Evolutionary conservation across 2,888 invertebrate species (phyloP).

Genomic region (Plebejus anna): DNA sequence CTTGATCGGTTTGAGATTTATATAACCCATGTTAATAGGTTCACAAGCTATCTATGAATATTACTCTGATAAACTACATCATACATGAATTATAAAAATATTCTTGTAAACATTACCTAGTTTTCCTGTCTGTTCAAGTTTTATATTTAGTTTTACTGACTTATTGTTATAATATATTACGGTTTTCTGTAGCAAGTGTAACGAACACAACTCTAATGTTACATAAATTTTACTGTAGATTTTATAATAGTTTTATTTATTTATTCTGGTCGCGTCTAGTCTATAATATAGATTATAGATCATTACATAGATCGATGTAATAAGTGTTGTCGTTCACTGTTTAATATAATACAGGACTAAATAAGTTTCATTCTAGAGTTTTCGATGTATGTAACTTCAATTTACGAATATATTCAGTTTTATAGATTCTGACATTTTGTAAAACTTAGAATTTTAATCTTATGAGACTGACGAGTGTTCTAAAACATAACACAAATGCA

Average conservation of each 20-base stretch:
- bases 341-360: conserved; percentile 51
- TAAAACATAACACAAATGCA: conserved; percentile 57
- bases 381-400: conserved; percentile 13
- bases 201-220: neutral
- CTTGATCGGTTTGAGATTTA: no score
- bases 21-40: no score
- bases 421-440: conserved; percentile 39
- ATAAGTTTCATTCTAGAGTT: conserved; percentile 31
- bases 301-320: conserved; percentile 48
- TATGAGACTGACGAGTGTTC: conserved; percentile 79
- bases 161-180: neutral
- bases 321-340: conserved; percentile 68
- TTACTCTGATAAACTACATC: no score
- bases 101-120: conserved; percentile 2
- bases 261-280: conserved; percentile 15
- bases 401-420: conserved; percentile 18
- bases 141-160: neutral
- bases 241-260: conserved; percentile 7
- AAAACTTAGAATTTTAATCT: conserved; percentile 65
- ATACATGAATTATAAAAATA: neutral
- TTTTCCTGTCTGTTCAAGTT: neutral
- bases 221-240: conserved; percentile 16
- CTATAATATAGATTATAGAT: conserved; percentile 23
- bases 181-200: neutral
- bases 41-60: no score